Base-by-base conservation (phyloP, 2,888 invertebrate species). In the Poecilus cupreus region DNA sequence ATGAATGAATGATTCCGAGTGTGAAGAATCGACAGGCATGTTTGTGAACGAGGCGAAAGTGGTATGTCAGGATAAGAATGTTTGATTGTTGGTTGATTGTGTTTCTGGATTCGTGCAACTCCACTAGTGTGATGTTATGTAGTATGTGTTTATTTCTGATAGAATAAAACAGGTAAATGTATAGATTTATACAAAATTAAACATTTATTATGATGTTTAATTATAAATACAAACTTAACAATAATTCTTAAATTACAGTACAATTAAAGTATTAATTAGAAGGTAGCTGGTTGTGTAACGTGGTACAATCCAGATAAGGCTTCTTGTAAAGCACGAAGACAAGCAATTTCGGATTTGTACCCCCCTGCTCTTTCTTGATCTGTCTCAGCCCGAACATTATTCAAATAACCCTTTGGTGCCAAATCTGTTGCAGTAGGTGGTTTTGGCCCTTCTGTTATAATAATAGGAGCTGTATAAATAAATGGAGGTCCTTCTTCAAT, bases 281-380 rank as follows among this genome's bases (percentile, higher is more conserved):
- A 37, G 16, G 37, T 8, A 10, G 64, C 18, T 37, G 80, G 74
- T 82, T 85, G 86, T 79, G 84, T 86, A 43, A 84, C 84, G 83
- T 88, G 89, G 85, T 94, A 95, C 0, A 96, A 90, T 6, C 96
- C 97, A 81, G 95, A 93, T 86, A 97, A 91, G 0, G 97, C 96
- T 87, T 98, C 98, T 87, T 97, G 96, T 51, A 98, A 88, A 0
- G 97, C 97, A 82, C 98, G 91, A 83, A 96, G 91, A 87, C 97
- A 97, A 0, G 97, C 96, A 84, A 96, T 90, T 1, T 92, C 92
- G 0, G 96, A 92, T n/a, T 92, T 92, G 88, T 95, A 98, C 0
- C 98, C 98, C 8, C 97, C 97, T 0, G 97, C 97, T 83, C 93
- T 92, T 88, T 98, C 97, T 18, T 92, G 90, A 22, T 92, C 91